These are phyloP conservation scores for Apantesis nais DNA, from an alignment of 2,888 invertebrate species.

Conservation along the genomic window DNA sequence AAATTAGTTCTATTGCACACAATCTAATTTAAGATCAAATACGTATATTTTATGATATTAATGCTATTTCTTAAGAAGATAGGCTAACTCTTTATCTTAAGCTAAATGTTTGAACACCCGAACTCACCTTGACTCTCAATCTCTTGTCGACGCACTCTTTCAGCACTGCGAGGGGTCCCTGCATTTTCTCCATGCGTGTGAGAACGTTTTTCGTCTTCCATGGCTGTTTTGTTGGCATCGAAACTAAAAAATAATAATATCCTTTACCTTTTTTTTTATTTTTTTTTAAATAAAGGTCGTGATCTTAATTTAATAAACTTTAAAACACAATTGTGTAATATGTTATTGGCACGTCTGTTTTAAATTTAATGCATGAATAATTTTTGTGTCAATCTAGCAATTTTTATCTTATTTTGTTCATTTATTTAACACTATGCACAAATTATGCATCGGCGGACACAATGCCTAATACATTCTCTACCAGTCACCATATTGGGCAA, in stretches of 20 bases:
- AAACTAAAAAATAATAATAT: slow-evolving; percentile 15
- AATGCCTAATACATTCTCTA: too few species aligned
- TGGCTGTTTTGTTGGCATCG: slow-evolving; percentile 30
- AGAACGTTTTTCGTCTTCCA: slow-evolving; percentile 62
- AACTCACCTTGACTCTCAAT: slow-evolving; percentile 87
- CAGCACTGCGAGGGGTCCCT: slow-evolving; percentile 88
- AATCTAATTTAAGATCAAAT: background rate
- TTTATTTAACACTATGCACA: too few species aligned
- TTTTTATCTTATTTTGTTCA: too few species aligned
- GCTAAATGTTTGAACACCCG: background rate
- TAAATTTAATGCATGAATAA: too few species aligned
- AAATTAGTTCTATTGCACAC: too few species aligned
- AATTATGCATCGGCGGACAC: too few species aligned
- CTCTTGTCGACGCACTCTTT: slow-evolving; percentile 86
- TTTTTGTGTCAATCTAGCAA: too few species aligned
- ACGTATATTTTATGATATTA: background rate
- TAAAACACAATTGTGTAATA: too few species aligned
- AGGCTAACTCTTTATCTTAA: background rate
- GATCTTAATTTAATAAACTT: background rate
- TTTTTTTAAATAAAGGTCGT: background rate
- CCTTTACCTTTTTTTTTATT: too few species aligned
- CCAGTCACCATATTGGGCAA: too few species aligned
- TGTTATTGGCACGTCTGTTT: too few species aligned
- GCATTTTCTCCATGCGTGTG: slow-evolving; percentile 79
- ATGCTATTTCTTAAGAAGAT: background rate